Percentiles rank a stretch among this genome's conserved stretches.
Evolutionary conservation across 2,888 invertebrate species (phyloP).

Genomic region (Byasa hedistus): DNA sequence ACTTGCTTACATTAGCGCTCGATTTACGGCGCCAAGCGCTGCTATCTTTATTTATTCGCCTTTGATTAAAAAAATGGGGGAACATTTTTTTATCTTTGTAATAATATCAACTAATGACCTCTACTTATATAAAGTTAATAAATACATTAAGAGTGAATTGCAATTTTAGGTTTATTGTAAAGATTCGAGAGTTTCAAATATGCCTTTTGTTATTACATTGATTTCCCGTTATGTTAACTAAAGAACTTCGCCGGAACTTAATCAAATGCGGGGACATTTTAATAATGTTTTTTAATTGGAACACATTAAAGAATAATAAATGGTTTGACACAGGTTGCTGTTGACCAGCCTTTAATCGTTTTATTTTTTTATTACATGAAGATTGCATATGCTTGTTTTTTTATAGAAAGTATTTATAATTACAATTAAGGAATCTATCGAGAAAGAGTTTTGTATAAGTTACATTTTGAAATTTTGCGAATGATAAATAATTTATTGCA

Average conservation of each 20-base stretch:
- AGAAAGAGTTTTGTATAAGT: too few relatives aligned
- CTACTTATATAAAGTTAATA: not conserved
- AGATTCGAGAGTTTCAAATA: too few relatives aligned
- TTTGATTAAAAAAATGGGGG: not conserved
- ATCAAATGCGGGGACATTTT: too few relatives aligned
- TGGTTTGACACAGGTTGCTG: not conserved
- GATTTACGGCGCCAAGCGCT: not conserved
- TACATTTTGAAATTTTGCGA: too few relatives aligned
- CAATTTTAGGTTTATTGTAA: not conserved
- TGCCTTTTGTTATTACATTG: too few relatives aligned
- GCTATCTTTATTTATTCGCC: not conserved
- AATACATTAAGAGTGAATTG: not conserved
- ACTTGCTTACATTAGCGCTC: not conserved
- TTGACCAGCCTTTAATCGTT: not conserved
- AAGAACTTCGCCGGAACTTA: too few relatives aligned
- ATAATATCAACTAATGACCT: not conserved
- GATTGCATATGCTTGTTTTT: not conserved
- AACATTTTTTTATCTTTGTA: not conserved
- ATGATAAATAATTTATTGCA: too few relatives aligned
- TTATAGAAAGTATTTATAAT: not conserved
- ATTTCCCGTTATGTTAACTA: too few relatives aligned
- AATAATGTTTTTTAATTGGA: too few relatives aligned
- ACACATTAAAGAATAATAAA: too few relatives aligned
- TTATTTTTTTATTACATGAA: not conserved
- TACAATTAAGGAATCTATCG: not conserved